Percentiles rank a stretch among this genome's conserved stretches.
Evolutionary conservation across 2,113 vertebrate genomes (phyloP).

Genomic region (Capreolus pygargus): DNA sequence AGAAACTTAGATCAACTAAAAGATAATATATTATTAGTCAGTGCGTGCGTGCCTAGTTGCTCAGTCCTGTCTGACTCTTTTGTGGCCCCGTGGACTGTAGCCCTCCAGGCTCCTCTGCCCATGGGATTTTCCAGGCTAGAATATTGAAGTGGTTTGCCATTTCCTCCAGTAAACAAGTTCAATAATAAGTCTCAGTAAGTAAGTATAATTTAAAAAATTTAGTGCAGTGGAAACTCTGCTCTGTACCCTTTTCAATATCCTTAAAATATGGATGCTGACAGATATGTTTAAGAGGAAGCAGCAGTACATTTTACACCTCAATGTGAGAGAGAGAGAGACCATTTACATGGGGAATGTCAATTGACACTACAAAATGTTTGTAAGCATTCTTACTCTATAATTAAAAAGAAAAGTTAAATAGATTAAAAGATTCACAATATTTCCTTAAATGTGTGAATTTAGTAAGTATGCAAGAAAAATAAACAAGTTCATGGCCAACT

Average conservation of each 20-base stretch:
- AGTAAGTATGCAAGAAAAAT: not conserved
- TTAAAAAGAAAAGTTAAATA: constrained; percentile 40
- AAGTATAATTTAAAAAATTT: not conserved
- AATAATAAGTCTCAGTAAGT: not conserved
- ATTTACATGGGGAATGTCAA: not conserved
- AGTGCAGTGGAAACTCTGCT: not conserved
- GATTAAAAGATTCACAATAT: not conserved
- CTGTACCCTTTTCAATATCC: not conserved
- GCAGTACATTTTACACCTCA: not conserved
- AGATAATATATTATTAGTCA: not conserved
- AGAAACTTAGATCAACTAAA: not conserved
- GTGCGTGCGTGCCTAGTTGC: not conserved
- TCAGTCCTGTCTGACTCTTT: not conserved
- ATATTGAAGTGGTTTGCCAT: not conserved
- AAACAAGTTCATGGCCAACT: not conserved
- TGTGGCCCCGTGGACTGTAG: not conserved
- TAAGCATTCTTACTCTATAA: constrained; percentile 4
- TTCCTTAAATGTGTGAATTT: constrained; percentile 27
- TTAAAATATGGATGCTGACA: not conserved
- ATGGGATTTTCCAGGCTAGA: not conserved
- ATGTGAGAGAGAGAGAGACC: not conserved
- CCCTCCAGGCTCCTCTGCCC: not conserved
- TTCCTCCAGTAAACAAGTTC: not conserved
- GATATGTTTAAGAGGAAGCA: not conserved
- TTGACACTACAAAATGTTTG: not conserved